phyloP scores from a whole-genome alignment of 2,888 invertebrate genomes.

The Cactoblastis cactorum region DNA sequence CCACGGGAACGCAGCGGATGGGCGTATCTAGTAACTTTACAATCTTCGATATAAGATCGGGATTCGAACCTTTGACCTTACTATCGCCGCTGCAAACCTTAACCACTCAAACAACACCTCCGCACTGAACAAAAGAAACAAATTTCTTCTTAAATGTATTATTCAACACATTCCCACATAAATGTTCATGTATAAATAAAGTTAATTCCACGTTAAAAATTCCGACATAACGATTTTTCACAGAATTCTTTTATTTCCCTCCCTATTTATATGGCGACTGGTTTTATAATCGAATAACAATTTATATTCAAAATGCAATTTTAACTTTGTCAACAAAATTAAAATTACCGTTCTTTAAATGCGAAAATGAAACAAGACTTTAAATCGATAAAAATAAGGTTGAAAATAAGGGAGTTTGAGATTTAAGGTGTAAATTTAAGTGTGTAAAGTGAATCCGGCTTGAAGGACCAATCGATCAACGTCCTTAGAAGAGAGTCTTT shows the following conservation, averaged over 20 bases:
- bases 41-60: too few relatives aligned
- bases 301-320: conserved; percentile 7
- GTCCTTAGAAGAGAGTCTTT: conserved; percentile 18
- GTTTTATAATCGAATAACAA: conserved; percentile 9
- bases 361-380: background rate
- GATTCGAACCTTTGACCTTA: too few relatives aligned
- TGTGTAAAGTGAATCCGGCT: conserved; percentile 6
- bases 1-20: too few relatives aligned
- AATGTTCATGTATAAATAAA: conserved; percentile 11
- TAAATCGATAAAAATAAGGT: background rate
- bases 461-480: conserved; percentile 22
- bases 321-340: conserved; percentile 7
- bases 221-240: background rate
- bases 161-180: background rate
- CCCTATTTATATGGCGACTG: background rate
- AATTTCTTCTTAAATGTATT: background rate
- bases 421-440: conserved; percentile 1
- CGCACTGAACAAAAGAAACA: too few relatives aligned
- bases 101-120: too few relatives aligned
- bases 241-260: conserved; percentile 12
- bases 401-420: background rate
- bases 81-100: too few relatives aligned
- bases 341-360: background rate
- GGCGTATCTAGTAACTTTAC: too few relatives aligned
- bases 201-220: conserved; percentile 9